Evolutionary conservation across 2,797 vertebrate species (phyloP).

Genomic region (Todus mexicanus): DNA sequence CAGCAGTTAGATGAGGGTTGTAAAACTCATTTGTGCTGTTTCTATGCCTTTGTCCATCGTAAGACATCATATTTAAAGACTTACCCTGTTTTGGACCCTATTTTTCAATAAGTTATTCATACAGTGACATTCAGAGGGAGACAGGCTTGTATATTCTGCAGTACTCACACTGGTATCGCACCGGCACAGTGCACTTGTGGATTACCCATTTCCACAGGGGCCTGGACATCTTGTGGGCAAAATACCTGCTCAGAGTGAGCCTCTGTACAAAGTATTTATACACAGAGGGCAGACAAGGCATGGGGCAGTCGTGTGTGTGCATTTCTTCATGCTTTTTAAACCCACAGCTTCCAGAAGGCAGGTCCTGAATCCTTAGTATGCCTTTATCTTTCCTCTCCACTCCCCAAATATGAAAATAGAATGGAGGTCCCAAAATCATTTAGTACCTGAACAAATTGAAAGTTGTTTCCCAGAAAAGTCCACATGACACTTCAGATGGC

Average conservation of each 20-base stretch:
- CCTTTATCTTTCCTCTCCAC: neutral
- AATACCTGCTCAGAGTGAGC: neutral
- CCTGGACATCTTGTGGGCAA: neutral
- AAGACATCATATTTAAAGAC: neutral
- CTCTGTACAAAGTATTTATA: neutral
- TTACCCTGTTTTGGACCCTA: neutral
- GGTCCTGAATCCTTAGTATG: neutral
- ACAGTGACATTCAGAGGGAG: neutral
- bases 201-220: neutral
- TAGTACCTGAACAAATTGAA: neutral
- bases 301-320: neutral
- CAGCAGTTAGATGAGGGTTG: neutral
- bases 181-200: neutral
- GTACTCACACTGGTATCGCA: neutral
- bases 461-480: neutral
- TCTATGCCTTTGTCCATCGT: neutral
- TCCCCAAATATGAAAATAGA: neutral
- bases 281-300: neutral
- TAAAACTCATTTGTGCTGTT: neutral
- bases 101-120: neutral
- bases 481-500: fast-evolving
- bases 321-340: neutral
- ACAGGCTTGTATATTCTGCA: neutral
- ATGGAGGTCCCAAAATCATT: neutral
- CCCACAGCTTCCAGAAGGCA: neutral